Percentiles rank a stretch among this genome's conserved stretches.
These are phyloP conservation scores for Scelioninae gen. 2 DNA, from an alignment of 2,888 invertebrate genomes.

Conservation along the genomic window DNA sequence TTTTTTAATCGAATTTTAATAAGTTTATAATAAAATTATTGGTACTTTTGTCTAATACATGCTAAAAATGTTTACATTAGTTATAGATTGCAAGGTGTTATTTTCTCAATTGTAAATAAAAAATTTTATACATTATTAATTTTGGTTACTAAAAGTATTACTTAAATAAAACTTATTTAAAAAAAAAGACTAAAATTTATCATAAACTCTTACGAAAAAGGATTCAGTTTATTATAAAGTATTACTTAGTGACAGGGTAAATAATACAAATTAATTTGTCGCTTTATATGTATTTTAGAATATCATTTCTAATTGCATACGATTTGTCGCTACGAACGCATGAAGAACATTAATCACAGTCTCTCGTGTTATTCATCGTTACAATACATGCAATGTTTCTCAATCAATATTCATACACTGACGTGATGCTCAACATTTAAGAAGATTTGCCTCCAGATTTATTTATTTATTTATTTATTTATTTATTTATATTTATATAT, in stretches of 20 bases:
- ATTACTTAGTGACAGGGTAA: background rate
- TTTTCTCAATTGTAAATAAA: too few relatives aligned
- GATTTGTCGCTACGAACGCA: conserved; percentile 39
- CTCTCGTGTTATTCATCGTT: conserved; percentile 42
- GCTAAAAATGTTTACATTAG: too few relatives aligned
- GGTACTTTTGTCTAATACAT: too few relatives aligned
- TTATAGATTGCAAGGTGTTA: too few relatives aligned
- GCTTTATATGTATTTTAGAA: conserved; percentile 49
- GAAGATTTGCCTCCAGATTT: background rate
- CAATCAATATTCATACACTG: background rate
- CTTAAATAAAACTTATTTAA: too few relatives aligned
- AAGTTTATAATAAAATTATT: too few relatives aligned
- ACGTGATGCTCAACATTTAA: conserved; percentile 26
- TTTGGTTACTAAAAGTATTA: too few relatives aligned
- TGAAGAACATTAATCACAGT: conserved; percentile 46
- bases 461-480: conserved; percentile 1
- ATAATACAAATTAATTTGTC: background rate
- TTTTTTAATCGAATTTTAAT: too few relatives aligned
- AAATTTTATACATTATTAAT: too few relatives aligned
- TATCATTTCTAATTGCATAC: conserved; percentile 45
- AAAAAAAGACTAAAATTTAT: too few relatives aligned
- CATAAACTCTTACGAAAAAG: too few relatives aligned
- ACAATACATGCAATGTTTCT: conserved; percentile 20
- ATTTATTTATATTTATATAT: background rate
- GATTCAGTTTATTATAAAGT: too few relatives aligned